Evolutionary conservation across 2,113 vertebrate genomes (phyloP).

Genomic region (Typhlomys cinereus): DNA sequence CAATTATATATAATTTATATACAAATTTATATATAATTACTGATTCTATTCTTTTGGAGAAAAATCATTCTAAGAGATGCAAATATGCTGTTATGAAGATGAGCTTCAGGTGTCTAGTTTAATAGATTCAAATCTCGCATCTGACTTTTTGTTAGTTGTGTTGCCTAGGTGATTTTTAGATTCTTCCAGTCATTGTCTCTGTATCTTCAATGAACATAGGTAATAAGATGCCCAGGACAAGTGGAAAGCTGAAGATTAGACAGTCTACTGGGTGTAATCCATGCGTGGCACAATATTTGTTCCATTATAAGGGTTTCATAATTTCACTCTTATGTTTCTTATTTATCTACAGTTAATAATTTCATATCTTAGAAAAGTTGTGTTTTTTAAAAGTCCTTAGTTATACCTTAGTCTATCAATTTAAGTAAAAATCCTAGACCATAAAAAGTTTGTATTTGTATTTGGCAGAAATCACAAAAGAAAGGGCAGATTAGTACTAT

Average conservation of each 20-base stretch:
- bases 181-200: not conserved
- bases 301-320: not conserved
- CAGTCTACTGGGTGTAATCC: not conserved
- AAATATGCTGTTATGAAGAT: not conserved
- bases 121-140: conserved; percentile 10
- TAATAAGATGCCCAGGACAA: not conserved
- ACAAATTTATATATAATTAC: not conserved
- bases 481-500: no score
- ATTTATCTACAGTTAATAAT: not conserved
- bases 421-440: conserved; percentile 6
- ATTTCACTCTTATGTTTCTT: conserved; percentile 15
- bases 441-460: not conserved
- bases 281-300: not conserved
- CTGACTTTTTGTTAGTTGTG: not conserved
- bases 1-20: no score
- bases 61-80: not conserved
- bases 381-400: conserved; percentile 8
- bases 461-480: not conserved
- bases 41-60: conserved; percentile 19
- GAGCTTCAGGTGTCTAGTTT: not conserved
- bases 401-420: not conserved
- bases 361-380: not conserved
- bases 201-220: not conserved
- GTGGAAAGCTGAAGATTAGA: not conserved
- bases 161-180: not conserved